Percentiles rank a stretch among this genome's conserved stretches.
Conservation (phyloP, 2,888 invertebrate genomes). For the Aleiodes leptofemur region DNA sequence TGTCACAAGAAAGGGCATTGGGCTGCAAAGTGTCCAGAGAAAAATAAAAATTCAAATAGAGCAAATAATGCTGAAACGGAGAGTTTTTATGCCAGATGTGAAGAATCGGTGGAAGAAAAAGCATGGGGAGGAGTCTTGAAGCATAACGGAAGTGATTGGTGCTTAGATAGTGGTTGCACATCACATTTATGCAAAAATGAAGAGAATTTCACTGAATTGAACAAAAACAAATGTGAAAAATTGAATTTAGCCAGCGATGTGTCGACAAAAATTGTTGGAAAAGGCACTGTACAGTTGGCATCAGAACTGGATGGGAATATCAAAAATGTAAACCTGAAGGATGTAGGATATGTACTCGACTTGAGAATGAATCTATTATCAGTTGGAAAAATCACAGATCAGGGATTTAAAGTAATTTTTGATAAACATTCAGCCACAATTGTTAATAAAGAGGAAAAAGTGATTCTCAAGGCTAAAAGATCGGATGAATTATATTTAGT, state of each 20-base stretch:
- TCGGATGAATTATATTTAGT: neutral
- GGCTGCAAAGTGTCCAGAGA: neutral
- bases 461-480: too few species aligned
- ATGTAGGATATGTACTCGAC: neutral
- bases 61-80: conserved; percentile 3
- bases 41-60: neutral
- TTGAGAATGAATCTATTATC: neutral
- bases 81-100: conserved; percentile 4
- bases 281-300: neutral
- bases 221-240: neutral
- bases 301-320: neutral
- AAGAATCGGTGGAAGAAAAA: conserved; percentile 1
- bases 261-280: neutral
- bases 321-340: neutral
- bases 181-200: conserved; percentile 1
- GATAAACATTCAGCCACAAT: neutral
- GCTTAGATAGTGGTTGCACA: conserved; percentile 31
- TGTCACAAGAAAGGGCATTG: conserved; percentile 5
- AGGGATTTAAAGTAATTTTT: neutral
- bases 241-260: neutral
- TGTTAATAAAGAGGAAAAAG: neutral
- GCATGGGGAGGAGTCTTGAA: neutral
- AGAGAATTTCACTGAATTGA: neutral
- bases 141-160: conserved; percentile 19
- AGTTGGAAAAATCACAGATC: conserved; percentile 2